These are phyloP conservation scores for Punctoribates punctum DNA, from an alignment of 2,888 invertebrate genomes.

Conservation along the genomic window DNA sequence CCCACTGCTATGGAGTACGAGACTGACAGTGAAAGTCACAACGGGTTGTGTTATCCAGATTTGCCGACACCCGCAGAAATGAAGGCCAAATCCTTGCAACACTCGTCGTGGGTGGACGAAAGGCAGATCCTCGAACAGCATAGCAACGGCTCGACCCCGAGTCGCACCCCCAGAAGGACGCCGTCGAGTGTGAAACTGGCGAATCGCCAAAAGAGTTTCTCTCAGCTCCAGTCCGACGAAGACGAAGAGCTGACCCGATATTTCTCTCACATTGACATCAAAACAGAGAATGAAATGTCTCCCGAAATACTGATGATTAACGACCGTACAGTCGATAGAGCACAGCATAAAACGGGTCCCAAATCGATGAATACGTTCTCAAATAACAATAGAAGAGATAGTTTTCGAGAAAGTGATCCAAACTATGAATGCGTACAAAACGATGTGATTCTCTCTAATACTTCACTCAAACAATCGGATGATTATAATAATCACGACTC, in stretches of 20 bases:
- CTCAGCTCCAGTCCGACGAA: constrained; percentile 42
- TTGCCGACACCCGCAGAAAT: constrained; percentile 43
- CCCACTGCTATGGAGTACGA: constrained; percentile 56
- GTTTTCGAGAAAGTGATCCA: not conserved
- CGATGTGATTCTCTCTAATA: constrained; percentile 43
- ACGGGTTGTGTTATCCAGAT: constrained; percentile 34
- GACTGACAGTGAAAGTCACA: not conserved
- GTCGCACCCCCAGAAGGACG: not conserved
- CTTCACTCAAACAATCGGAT: not conserved
- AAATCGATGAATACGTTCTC: not conserved
- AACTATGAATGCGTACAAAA: constrained; percentile 40
- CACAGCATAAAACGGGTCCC: not conserved
- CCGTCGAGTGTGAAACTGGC: not conserved
- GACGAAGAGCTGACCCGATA: constrained; percentile 47
- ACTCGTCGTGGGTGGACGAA: constrained; percentile 37
- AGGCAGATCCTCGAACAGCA: not conserved
- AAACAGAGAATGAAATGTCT: constrained; percentile 18
- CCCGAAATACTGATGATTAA: constrained; percentile 28
- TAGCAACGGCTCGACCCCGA: constrained; percentile 15
- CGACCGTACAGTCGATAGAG: not conserved
- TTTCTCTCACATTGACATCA: constrained; percentile 42
- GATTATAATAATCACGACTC: constrained; percentile 32
- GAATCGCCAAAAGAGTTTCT: not conserved
- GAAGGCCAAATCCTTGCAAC: constrained; percentile 42
- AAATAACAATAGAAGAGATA: constrained; percentile 30